Evolutionary conservation across 2,797 vertebrate species (phyloP).

Genomic region (Microctenopoma stevenorrisi): DNA sequence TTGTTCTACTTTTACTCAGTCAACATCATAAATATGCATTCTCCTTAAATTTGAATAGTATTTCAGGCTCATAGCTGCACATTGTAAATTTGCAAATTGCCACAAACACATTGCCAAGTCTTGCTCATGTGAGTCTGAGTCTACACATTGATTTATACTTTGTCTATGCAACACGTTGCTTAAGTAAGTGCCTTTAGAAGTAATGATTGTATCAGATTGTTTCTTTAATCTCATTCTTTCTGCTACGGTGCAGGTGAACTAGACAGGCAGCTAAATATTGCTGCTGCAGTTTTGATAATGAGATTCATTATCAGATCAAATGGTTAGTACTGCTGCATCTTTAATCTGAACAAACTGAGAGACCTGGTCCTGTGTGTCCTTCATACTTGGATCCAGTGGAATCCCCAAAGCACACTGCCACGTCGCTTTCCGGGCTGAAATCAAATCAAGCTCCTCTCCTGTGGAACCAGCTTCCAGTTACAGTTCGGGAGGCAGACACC

Average conservation of each 20-base stretch:
- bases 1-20: constrained; percentile 71
- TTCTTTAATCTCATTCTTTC: background rate
- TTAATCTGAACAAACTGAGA: constrained; percentile 6
- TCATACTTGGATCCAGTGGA: too few species aligned
- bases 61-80: background rate
- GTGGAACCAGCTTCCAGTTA: too few species aligned
- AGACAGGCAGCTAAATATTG: background rate
- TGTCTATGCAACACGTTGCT: background rate
- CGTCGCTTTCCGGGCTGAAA: too few species aligned
- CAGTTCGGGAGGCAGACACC: too few species aligned
- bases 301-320: constrained; percentile 20
- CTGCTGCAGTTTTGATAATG: background rate
- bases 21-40: constrained; percentile 57
- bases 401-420: too few species aligned
- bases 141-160: background rate
- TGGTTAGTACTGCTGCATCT: constrained; percentile 20
- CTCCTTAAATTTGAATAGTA: constrained; percentile 45
- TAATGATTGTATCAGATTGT: background rate
- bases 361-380: too few species aligned
- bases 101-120: background rate
- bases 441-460: too few species aligned
- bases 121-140: constrained; percentile 5
- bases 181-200: background rate
- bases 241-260: background rate
- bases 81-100: constrained; percentile 11